phyloP scores from a whole-genome alignment of 2,797 vertebrate species.

The Hippoglossus hippoglossus region DNA sequence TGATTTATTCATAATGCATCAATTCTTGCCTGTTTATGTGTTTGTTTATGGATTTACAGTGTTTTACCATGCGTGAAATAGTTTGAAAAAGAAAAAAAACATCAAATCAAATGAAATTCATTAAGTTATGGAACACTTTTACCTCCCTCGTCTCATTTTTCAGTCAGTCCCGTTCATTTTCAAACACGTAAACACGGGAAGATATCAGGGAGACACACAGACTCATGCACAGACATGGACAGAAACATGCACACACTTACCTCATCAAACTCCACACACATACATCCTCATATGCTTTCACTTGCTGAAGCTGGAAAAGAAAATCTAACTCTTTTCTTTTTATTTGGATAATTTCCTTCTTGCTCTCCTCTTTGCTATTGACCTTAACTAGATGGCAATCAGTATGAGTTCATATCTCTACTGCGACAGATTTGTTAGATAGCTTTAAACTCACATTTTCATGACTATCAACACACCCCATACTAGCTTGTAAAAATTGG shows the following conservation, averaged over 20 bases:
- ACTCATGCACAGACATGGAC: background rate
- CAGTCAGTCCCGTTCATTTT: constrained; percentile 29
- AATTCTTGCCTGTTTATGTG: constrained; percentile 74
- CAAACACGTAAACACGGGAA: constrained; percentile 27
- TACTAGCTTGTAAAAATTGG: too few relatives aligned
- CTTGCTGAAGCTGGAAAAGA: too few relatives aligned
- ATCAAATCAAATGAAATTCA: constrained; percentile 71
- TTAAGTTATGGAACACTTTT: constrained; percentile 71
- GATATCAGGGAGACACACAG: constrained; percentile 8
- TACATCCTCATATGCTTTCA: background rate
- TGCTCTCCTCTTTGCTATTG: background rate
- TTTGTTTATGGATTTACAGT: constrained; percentile 80
- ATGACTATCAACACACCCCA: too few relatives aligned
- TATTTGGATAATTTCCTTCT: background rate
- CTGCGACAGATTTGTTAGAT: too few relatives aligned
- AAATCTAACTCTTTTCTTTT: background rate
- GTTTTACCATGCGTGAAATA: constrained; percentile 73
- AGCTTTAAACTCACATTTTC: too few relatives aligned
- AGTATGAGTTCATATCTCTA: too few relatives aligned
- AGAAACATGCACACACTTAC: background rate
- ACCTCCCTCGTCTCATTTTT: constrained; percentile 56
- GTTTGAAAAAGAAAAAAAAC: constrained; percentile 46
- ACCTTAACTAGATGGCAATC: background rate
- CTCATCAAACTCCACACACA: background rate
- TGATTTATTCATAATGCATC: constrained; percentile 81